Evolutionary conservation across 2,113 vertebrate species (phyloP).

Genomic region (Nycticorax nycticorax): DNA sequence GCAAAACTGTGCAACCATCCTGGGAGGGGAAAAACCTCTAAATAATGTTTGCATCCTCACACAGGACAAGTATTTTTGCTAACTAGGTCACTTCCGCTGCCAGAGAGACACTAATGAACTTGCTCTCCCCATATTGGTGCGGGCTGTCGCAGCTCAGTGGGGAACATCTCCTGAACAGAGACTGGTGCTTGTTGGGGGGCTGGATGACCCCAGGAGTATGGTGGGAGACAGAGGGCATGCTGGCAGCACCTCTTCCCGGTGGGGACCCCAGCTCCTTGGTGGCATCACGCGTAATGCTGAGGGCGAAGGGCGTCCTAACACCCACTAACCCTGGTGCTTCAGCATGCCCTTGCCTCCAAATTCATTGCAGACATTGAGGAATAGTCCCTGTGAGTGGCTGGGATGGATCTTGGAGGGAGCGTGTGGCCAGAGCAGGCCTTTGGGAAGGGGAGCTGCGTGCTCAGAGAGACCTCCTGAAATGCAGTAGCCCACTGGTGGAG

Average conservation of each 20-base stretch:
- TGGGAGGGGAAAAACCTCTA: background rate
- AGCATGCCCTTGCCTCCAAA: background rate
- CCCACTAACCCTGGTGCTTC: background rate
- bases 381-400: background rate
- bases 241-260: background rate
- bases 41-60: background rate
- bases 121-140: accelerated
- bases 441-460: background rate
- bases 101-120: background rate
- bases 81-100: background rate
- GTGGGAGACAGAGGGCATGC: accelerated
- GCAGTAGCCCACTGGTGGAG: background rate
- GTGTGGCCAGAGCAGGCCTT: background rate
- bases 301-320: background rate
- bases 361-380: background rate
- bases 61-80: background rate
- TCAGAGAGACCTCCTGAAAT: background rate
- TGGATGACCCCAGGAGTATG: background rate
- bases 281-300: background rate
- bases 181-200: background rate
- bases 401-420: background rate
- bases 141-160: accelerated
- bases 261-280: background rate
- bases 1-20: background rate
- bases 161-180: background rate